Percentiles rank a stretch among this genome's conserved stretches.
These are phyloP conservation scores for Boloria euphrosyne DNA, from an alignment of 2,888 invertebrate genomes.

Conservation along the genomic window DNA sequence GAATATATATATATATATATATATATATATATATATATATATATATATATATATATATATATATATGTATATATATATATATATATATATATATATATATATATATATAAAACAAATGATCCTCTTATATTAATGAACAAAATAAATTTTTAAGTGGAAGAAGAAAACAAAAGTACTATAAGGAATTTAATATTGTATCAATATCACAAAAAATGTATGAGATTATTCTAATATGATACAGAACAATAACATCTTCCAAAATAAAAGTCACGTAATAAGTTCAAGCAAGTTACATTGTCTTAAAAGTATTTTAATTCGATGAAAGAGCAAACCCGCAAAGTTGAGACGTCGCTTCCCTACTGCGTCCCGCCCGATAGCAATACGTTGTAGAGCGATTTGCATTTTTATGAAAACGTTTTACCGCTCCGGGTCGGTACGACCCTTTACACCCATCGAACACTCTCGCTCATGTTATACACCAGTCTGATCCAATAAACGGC, in stretches of 20 bases:
- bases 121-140: too few relatives aligned
- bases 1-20: too few relatives aligned
- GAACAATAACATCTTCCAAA: slow-evolving; percentile 22
- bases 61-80: too few relatives aligned
- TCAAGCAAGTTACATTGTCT: slow-evolving; percentile 62
- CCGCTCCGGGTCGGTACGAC: slow-evolving; percentile 48
- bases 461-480: slow-evolving; percentile 2
- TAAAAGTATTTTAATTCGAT: slow-evolving; percentile 74
- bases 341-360: slow-evolving; percentile 47
- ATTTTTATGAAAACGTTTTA: slow-evolving; percentile 79
- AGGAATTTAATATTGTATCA: neutral
- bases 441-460: slow-evolving; percentile 43
- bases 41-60: too few relatives aligned
- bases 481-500: slow-evolving; percentile 23
- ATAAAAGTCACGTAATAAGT: slow-evolving; percentile 52
- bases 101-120: too few relatives aligned
- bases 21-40: too few relatives aligned
- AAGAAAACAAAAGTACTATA: too few relatives aligned
- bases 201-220: neutral
- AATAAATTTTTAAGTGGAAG: too few relatives aligned
- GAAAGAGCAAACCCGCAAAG: slow-evolving; percentile 59
- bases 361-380: slow-evolving; percentile 56
- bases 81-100: too few relatives aligned
- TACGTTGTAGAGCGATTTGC: slow-evolving; percentile 73
- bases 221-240: slow-evolving; percentile 16